phyloP scores from a whole-genome alignment of 2,113 vertebrate species.

The Callospermophilus lateralis region DNA sequence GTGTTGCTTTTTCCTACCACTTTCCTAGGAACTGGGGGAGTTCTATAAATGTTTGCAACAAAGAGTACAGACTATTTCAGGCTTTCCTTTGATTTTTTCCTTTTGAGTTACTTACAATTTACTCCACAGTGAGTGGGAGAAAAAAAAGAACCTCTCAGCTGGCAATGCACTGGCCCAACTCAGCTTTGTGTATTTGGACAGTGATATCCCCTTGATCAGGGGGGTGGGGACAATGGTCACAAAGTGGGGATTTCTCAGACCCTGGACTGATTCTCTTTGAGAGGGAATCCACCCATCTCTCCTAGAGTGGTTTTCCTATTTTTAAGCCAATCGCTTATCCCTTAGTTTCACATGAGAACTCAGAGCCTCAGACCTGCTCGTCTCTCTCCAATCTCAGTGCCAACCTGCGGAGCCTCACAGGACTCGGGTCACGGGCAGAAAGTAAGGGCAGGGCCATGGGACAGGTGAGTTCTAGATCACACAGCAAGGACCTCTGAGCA shows the following conservation, averaged over 20 bases:
- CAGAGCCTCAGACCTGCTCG: background rate
- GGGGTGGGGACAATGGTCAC: background rate
- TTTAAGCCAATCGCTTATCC: background rate
- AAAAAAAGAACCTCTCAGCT: background rate
- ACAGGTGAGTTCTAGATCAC: background rate
- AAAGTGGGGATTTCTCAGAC: background rate
- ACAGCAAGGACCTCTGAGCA: background rate
- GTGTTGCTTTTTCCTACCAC: conserved; percentile 42
- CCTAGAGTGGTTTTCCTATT: background rate
- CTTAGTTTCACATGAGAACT: background rate
- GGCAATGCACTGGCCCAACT: background rate
- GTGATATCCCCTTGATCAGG: background rate
- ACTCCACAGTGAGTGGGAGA: conserved; percentile 2
- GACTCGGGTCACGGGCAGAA: background rate
- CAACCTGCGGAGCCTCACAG: background rate
- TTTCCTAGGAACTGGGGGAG: conserved; percentile 41
- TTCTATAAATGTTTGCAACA: background rate
- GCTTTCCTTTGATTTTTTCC: conserved; percentile 57
- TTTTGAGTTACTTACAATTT: conserved; percentile 51
- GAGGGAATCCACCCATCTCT: background rate
- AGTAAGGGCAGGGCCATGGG: accelerated
- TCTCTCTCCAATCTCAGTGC: background rate
- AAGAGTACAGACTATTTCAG: conserved; percentile 51
- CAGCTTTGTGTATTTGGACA: background rate
- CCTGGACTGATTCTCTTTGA: background rate